phyloP scores from a whole-genome alignment of 2,797 vertebrate species.

The Paratrypauchen microcephalus region DNA sequence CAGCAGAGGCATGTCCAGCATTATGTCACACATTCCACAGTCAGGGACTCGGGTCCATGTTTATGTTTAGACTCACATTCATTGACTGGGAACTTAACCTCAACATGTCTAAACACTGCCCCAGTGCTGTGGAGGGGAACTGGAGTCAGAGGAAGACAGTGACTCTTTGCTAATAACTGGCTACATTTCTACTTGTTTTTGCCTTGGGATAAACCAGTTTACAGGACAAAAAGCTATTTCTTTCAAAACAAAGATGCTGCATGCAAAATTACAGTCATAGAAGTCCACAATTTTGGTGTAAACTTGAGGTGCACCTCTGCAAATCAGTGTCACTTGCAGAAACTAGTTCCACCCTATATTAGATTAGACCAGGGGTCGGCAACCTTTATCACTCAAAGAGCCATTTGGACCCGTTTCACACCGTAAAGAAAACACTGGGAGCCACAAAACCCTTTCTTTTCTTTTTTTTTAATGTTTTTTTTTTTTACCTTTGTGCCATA shows the following conservation, averaged over 20 bases:
- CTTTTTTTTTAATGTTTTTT: no score
- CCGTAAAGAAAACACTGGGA: no score
- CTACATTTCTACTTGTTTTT: neutral
- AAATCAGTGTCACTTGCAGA: no score
- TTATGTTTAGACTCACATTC: constrained; percentile 12
- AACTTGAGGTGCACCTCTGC: neutral
- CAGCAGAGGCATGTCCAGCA: constrained; percentile 27
- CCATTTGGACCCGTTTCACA: no score
- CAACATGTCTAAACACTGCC: neutral
- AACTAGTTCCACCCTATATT: no score
- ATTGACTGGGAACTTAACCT: constrained; percentile 14
- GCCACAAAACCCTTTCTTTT: no score
- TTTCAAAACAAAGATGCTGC: neutral
- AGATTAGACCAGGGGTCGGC: no score
- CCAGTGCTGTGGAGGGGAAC: neutral
- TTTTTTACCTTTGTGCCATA: no score
- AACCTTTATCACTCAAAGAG: no score
- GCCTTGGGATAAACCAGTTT: neutral
- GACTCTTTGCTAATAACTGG: neutral
- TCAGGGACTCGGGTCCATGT: constrained; percentile 3
- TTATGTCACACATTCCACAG: constrained; percentile 39
- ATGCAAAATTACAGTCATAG: neutral
- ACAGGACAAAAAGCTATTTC: neutral
- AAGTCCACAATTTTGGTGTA: neutral
- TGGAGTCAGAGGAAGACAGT: neutral